These are phyloP conservation scores for Epinotia ramella DNA, from an alignment of 2,888 invertebrate genomes.

Conservation along the genomic window DNA sequence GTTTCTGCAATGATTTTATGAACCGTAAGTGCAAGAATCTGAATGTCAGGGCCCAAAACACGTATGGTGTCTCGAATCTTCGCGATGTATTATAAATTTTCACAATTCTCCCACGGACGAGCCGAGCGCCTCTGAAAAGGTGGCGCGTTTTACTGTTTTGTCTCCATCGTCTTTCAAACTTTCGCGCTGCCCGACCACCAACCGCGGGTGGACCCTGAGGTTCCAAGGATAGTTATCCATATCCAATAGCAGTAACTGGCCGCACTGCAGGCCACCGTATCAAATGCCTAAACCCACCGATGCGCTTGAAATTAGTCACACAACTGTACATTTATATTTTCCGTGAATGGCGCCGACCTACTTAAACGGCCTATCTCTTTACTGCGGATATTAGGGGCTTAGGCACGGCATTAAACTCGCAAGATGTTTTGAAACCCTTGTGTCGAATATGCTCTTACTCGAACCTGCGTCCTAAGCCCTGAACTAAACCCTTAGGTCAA, in stretches of 20 bases:
- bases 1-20: no score
- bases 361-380: slow-evolving; percentile 35
- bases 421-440: slow-evolving; percentile 17
- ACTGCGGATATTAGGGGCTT: slow-evolving; percentile 15
- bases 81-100: no score
- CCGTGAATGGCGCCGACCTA: background rate
- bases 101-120: background rate
- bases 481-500: background rate
- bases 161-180: background rate
- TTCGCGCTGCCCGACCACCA: no score
- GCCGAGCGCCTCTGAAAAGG: background rate
- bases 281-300: no score
- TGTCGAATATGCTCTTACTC: slow-evolving; percentile 6
- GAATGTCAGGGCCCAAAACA: no score
- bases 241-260: no score
- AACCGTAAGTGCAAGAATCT: no score
- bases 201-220: no score
- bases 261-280: no score
- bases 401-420: slow-evolving; percentile 21
- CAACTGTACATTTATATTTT: background rate
- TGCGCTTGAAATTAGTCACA: background rate
- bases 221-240: no score
- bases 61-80: no score
- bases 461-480: slow-evolving; percentile 13
- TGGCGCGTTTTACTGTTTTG: no score